Percentiles rank a stretch among this genome's conserved stretches.
phyloP scores from a whole-genome alignment of 2,888 invertebrate genomes.

The Cheilosia soror region DNA sequence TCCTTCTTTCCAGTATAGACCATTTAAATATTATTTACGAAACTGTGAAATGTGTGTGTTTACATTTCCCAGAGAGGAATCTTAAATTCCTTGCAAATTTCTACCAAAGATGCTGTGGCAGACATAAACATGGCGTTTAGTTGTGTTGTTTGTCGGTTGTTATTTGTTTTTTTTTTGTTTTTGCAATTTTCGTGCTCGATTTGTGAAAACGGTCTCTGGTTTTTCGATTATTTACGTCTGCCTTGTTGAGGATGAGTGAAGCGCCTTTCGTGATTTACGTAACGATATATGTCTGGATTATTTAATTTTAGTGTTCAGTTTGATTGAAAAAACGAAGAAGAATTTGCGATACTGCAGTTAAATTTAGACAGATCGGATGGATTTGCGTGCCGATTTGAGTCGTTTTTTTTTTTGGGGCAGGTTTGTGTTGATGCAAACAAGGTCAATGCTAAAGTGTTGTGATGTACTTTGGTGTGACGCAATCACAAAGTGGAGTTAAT shows the following conservation, averaged over 20 bases:
- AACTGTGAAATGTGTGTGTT: conserved; percentile 52
- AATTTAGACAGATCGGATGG: conserved; percentile 33
- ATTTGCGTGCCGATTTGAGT: conserved; percentile 13
- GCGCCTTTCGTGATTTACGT: conserved; percentile 55
- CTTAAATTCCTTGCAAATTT: conserved; percentile 33
- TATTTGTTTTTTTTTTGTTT: conserved; percentile 6
- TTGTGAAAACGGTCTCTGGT: neutral
- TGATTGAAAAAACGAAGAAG: conserved; percentile 41
- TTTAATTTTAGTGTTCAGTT: conserved; percentile 52
- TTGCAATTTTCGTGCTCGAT: neutral
- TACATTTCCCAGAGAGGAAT: conserved; percentile 57
- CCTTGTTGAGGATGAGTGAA: conserved; percentile 33
- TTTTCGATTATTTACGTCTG: conserved; percentile 40
- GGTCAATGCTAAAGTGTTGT: conserved; percentile 24
- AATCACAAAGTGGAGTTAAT: neutral
- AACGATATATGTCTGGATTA: conserved; percentile 59
- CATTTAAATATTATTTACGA: conserved; percentile 32
- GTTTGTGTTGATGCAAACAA: conserved; percentile 16
- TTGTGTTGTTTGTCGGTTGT: conserved; percentile 42
- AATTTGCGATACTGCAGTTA: conserved; percentile 18
- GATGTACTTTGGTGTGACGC: neutral
- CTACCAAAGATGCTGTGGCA: conserved; percentile 30
- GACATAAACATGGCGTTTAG: conserved; percentile 68
- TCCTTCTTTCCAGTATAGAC: conserved; percentile 4
- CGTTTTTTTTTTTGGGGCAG: conserved; percentile 20